These are phyloP conservation scores for Drosophila mettleri DNA, from an alignment of 2,888 invertebrate genomes.

Conservation along the genomic window DNA sequence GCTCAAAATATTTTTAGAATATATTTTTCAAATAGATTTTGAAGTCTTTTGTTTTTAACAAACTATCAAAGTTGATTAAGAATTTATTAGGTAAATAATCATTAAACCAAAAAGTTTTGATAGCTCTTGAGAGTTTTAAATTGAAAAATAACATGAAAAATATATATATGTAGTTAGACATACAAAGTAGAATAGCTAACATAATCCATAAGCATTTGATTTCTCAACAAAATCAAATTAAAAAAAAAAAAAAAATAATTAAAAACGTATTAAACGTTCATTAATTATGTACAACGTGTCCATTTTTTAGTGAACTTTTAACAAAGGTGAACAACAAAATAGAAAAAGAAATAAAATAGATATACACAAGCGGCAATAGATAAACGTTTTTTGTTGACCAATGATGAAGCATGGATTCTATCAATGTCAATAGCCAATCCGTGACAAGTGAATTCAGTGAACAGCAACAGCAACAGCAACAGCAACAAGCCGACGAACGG, in stretches of 20 bases:
- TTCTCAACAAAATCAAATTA: constrained; percentile 21
- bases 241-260: constrained; percentile 63
- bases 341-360: constrained; percentile 8
- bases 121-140: background rate
- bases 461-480: constrained; percentile 30
- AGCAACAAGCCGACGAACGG: constrained; percentile 65
- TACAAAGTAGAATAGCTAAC: constrained; percentile 1
- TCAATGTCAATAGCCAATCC: constrained; percentile 86
- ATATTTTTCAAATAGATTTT: background rate
- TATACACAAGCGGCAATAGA: constrained; percentile 19
- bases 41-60: background rate
- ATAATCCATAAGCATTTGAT: constrained; percentile 4
- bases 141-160: background rate
- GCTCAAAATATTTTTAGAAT: background rate
- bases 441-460: constrained; percentile 86
- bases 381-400: constrained; percentile 48
- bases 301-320: constrained; percentile 49
- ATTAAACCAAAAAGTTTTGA: background rate
- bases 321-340: constrained; percentile 25
- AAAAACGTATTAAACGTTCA: constrained; percentile 75
- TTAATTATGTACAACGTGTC: constrained; percentile 58
- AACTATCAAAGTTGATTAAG: background rate
- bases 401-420: constrained; percentile 86
- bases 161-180: background rate
- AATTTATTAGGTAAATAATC: background rate